These are phyloP conservation scores for Phasianus colchicus DNA, from an alignment of 2,113 vertebrate genomes.

Conservation along the genomic window DNA sequence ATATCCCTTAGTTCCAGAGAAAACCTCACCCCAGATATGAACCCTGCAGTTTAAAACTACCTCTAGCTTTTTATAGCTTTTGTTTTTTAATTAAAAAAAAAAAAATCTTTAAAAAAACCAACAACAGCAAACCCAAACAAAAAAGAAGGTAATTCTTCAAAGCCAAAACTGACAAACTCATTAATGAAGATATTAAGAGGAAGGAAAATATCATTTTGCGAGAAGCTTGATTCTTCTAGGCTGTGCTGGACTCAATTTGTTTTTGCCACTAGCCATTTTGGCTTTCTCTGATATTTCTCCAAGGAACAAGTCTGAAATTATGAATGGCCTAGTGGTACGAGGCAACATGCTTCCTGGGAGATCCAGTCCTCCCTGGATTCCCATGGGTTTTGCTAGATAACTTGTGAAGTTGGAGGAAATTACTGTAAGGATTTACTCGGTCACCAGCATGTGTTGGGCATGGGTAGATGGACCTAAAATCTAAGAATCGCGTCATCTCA, in stretches of 20 bases:
- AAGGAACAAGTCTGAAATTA: slow-evolving; percentile 46
- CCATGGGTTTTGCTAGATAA: slow-evolving; percentile 23
- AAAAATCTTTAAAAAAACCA: not conserved
- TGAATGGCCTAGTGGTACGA: not conserved
- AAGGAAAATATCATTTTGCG: not conserved
- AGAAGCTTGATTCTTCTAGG: slow-evolving; percentile 16
- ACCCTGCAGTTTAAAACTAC: slow-evolving; percentile 42
- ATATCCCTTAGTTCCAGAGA: not conserved
- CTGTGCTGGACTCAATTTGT: slow-evolving; percentile 1
- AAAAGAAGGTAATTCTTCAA: slow-evolving; percentile 56
- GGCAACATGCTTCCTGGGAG: slow-evolving; percentile 46
- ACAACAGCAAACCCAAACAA: not conserved
- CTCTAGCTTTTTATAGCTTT: slow-evolving; percentile 14
- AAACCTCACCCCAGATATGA: slow-evolving; percentile 29
- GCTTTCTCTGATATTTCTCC: slow-evolving; percentile 11
- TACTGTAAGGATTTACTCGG: not conserved
- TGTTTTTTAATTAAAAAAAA: slow-evolving; percentile 34
- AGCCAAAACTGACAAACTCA: slow-evolving; percentile 8
- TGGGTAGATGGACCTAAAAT: not conserved
- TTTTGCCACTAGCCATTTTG: slow-evolving; percentile 44
- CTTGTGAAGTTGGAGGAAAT: not conserved
- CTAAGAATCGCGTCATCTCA: not conserved
- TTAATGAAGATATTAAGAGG: slow-evolving; percentile 3
- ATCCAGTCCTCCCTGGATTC: slow-evolving; percentile 12
- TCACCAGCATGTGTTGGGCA: not conserved